Conservation (phyloP, 2,113 vertebrate genomes). For the Larimichthys crocea region DNA sequence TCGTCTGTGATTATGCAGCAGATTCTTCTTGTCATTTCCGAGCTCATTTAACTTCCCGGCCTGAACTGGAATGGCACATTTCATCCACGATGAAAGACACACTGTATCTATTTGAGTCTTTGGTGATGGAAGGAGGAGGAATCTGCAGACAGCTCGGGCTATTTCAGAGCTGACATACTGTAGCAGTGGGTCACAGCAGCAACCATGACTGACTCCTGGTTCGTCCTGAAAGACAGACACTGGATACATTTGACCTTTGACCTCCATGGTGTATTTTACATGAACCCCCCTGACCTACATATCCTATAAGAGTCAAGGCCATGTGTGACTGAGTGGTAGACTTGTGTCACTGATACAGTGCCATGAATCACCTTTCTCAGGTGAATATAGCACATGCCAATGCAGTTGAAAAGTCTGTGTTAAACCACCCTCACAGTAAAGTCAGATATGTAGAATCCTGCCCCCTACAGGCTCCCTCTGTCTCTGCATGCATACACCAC, state of each 20-base stretch:
- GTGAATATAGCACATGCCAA: background rate
- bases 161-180: slow-evolving; percentile 52
- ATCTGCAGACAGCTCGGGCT: slow-evolving; percentile 38
- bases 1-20: background rate
- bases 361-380: slow-evolving; percentile 3
- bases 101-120: slow-evolving; percentile 29
- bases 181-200: slow-evolving; percentile 14
- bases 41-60: background rate
- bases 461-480: background rate
- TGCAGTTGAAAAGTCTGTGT: background rate
- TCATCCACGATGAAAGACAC: background rate
- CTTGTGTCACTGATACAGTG: background rate
- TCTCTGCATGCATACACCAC: background rate
- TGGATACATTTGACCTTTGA: slow-evolving; percentile 42
- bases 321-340: slow-evolving; percentile 7
- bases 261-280: background rate
- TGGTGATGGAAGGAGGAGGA: slow-evolving; percentile 3
- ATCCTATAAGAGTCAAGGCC: slow-evolving; percentile 42
- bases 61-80: background rate
- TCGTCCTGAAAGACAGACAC: slow-evolving; percentile 28
- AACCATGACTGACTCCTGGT: slow-evolving; percentile 11
- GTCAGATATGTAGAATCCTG: background rate
- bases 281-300: slow-evolving; percentile 15
- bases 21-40: background rate
- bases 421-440: background rate